Evolutionary conservation across 1,140 invertebrate genomes (phyloP).

Genomic region (Thrips palmi): DNA sequence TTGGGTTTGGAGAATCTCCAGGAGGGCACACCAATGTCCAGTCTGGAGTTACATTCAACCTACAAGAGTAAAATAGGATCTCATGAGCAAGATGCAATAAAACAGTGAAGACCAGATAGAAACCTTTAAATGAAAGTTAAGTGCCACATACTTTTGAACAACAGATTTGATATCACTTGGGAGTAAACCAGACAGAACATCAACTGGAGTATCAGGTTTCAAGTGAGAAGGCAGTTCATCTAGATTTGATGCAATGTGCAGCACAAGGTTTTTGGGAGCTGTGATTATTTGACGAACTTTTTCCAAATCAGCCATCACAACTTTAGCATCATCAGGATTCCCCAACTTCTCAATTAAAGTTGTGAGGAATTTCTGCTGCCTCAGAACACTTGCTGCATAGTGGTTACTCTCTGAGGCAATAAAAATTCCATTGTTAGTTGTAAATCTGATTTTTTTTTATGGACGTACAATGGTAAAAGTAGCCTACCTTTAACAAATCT

Average conservation of each 20-base stretch:
- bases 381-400: constrained; percentile 42
- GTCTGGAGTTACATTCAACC: constrained; percentile 30
- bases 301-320: constrained; percentile 40
- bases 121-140: no score
- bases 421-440: constrained; percentile 8
- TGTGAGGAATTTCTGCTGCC: constrained; percentile 59
- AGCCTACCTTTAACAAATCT: constrained; percentile 37
- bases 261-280: constrained; percentile 32
- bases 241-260: constrained; percentile 56
- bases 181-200: no score
- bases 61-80: constrained; percentile 17
- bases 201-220: constrained; percentile 26
- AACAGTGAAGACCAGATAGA: no score
- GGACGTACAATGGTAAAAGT: neutral
- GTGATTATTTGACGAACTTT: constrained; percentile 38
- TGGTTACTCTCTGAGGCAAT: constrained; percentile 46
- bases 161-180: no score
- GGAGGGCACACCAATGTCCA: constrained; percentile 21
- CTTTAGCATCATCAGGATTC: constrained; percentile 25
- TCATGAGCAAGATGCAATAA: no score
- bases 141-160: no score
- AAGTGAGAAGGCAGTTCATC: constrained; percentile 30
- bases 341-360: constrained; percentile 39
- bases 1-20: constrained; percentile 19
- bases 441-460: neutral